Evolutionary conservation across 2,888 invertebrate genomes (phyloP), one percentile per base, ranked within the genome.

Genomic region (Melanostoma scalare): DNA sequence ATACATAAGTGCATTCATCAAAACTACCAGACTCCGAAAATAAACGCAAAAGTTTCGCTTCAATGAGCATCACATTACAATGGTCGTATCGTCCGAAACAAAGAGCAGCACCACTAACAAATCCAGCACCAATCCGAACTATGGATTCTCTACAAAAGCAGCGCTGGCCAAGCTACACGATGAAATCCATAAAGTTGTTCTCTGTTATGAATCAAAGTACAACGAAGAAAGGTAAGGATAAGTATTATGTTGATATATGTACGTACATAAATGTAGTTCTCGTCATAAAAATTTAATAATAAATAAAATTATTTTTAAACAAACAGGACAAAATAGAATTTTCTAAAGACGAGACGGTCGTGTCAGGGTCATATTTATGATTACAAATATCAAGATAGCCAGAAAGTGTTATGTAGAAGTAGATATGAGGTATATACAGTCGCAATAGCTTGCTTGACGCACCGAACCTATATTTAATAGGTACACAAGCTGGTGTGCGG

Each of bases 121-220:
- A 42, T 74, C 36, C 87, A 58, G 74, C 35, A 10, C 58, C 2
- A 63, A 55, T 46, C 10, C 68, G 48, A 69, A 35, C 10, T 82
- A 82, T 77, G 95, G 96, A 31, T 92, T 95, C 86, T 92, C 94
- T 53, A 96, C 96, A 8, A 92, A 92, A 88, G 93, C 94, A 80
- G 96, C 96, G 33, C 90, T 96, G 73, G 92, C 93, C 85, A 94
- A 93, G 88, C 92, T 96, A 78, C 93, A 94, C 87, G 93, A 94
- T 87, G 96, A 96, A 89, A 95, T 96, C 86, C 92, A 93, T 86
- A 90, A 91, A 84, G 93, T 95, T 77, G 91, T 96, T 75, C 90
- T 92, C 55, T 94, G 94, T 81, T 94, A 94, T 89, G 93, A 94
- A 89, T 91, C 93, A 86, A 94, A 93, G 85, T 93, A 92, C 89